Evolutionary conservation across 2,888 invertebrate genomes (phyloP).

Genomic region (Nomada hirtipes): DNA sequence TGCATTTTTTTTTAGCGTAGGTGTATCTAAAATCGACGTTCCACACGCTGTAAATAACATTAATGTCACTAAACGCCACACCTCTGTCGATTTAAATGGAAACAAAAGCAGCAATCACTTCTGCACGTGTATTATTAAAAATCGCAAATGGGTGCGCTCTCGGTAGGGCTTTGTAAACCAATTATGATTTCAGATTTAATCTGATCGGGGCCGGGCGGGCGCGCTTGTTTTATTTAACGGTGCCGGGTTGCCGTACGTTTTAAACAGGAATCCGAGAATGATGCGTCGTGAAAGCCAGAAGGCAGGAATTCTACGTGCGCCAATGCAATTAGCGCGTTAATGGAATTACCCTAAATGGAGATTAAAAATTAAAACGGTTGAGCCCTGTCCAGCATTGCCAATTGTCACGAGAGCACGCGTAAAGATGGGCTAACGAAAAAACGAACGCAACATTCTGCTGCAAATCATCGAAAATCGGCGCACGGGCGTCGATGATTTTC

Average conservation of each 20-base stretch:
- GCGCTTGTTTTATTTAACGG: constrained; percentile 58
- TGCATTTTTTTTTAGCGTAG: background rate
- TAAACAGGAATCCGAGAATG: constrained; percentile 44
- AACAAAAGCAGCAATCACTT: constrained; percentile 7
- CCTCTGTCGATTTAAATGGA: background rate
- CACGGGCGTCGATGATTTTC: constrained; percentile 10
- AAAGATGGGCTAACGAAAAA: constrained; percentile 11
- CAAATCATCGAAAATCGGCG: constrained; percentile 25
- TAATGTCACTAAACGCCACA: background rate
- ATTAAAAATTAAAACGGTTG: constrained; percentile 52
- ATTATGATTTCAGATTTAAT: constrained; percentile 56
- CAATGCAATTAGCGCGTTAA: constrained; percentile 56
- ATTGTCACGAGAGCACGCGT: background rate
- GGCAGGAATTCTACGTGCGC: constrained; percentile 14
- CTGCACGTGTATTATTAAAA: constrained; percentile 45
- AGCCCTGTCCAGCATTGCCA: constrained; percentile 14
- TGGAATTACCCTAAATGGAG: constrained; percentile 53
- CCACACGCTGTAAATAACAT: constrained; percentile 1
- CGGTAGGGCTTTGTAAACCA: constrained; percentile 45
- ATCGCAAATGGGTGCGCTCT: constrained; percentile 28
- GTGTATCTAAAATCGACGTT: background rate
- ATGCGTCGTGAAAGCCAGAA: constrained; percentile 32
- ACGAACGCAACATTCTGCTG: background rate
- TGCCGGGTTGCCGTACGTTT: constrained; percentile 21
- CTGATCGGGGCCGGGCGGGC: constrained; percentile 5